Conservation (phyloP, 2,888 invertebrate species). For the Sinohyriopsis cumingii region DNA sequence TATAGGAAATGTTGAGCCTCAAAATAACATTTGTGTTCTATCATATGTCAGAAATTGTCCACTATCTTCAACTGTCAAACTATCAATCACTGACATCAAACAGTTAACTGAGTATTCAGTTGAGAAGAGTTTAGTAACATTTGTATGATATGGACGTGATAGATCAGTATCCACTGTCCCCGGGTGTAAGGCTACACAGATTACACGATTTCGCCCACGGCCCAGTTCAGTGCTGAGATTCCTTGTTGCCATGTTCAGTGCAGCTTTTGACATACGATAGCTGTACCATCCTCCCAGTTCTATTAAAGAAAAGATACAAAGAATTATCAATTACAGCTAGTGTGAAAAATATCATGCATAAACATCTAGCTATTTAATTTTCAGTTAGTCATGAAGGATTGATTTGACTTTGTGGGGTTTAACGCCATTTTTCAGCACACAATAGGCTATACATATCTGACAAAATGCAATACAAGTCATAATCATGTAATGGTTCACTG, state of each 20-base stretch:
- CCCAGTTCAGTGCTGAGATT: constrained; percentile 60
- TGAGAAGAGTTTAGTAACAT: constrained; percentile 55
- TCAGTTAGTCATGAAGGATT: too few species aligned
- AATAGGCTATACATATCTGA: too few species aligned
- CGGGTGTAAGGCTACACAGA: constrained; percentile 59
- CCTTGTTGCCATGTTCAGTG: constrained; percentile 63
- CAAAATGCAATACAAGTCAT: too few species aligned
- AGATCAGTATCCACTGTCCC: constrained; percentile 63
- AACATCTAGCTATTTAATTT: not conserved
- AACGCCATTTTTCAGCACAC: too few species aligned
- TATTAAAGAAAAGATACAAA: constrained; percentile 18
- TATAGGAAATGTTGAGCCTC: not conserved
- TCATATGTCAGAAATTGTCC: constrained; percentile 61
- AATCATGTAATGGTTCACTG: too few species aligned
- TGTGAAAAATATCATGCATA: not conserved
- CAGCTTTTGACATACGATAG: constrained; percentile 61
- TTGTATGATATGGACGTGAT: constrained; percentile 60
- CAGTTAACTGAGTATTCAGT: constrained; percentile 51
- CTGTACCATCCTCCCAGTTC: constrained; percentile 65
- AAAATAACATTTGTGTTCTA: constrained; percentile 48
- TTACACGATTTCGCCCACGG: constrained; percentile 47
- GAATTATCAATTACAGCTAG: not conserved
- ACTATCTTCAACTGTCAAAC: constrained; percentile 44
- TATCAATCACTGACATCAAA: constrained; percentile 53
- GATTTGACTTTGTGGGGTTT: too few species aligned